These are phyloP conservation scores for Pterocles orientalis DNA, from an alignment of 2,113 vertebrate species.

Conservation along the genomic window DNA sequence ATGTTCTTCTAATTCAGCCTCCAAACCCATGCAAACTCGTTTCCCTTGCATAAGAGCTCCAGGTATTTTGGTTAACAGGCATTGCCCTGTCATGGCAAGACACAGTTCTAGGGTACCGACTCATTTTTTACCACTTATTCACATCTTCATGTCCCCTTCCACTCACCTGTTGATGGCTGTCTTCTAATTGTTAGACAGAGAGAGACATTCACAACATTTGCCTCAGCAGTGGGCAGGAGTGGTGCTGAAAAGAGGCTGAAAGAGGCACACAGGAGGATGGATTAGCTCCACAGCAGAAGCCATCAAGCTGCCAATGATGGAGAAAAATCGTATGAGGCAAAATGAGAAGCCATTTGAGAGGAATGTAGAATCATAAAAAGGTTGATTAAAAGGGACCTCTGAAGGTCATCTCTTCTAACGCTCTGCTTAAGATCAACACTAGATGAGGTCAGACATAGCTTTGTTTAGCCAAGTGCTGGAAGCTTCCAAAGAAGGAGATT, in stretches of 20 bases:
- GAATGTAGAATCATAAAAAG: neutral
- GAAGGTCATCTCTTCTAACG: neutral
- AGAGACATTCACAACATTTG: neutral
- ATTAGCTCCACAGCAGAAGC: neutral
- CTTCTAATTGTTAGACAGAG: neutral
- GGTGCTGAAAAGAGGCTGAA: neutral
- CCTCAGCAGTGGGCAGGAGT: neutral
- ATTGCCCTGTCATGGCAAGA: neutral
- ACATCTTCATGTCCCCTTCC: neutral
- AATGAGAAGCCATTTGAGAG: neutral
- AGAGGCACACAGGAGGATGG: neutral
- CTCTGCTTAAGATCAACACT: neutral
- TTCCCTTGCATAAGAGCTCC: neutral
- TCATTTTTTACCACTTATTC: neutral
- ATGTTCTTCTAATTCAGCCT: constrained; percentile 5
- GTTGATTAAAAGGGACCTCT: neutral
- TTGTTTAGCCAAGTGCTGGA: neutral
- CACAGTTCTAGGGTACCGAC: neutral
- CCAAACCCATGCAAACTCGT: neutral
- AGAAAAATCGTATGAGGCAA: neutral
- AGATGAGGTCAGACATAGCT: neutral
- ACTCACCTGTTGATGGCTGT: neutral
- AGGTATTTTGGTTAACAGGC: neutral
- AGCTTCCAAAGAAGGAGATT: neutral
- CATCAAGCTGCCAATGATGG: neutral